Conservation (phyloP, 1,140 invertebrate genomes). For the Sarcophaga bullata region DNA sequence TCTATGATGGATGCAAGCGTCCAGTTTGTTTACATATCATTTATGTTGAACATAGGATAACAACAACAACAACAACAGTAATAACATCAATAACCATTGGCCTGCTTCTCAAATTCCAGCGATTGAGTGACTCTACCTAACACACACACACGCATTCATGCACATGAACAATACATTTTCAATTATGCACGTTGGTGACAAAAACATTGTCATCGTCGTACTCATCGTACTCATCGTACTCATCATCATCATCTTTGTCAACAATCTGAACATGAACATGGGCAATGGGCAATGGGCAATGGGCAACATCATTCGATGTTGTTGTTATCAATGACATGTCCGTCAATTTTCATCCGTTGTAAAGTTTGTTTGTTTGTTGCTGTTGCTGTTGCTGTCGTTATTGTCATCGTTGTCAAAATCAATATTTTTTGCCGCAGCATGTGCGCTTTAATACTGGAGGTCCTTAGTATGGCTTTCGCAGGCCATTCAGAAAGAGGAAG, state of each 20-base stretch:
- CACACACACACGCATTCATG: not conserved
- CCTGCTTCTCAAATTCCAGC: not conserved
- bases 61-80: not conserved
- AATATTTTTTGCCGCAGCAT: not conserved
- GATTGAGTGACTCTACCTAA: not conserved
- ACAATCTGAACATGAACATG: not conserved
- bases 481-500: too few species aligned
- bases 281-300: not conserved
- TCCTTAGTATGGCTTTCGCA: not conserved
- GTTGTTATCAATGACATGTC: not conserved
- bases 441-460: not conserved
- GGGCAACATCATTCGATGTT: not conserved
- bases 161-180: not conserved
- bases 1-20: not conserved
- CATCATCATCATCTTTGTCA: slow-evolving; percentile 6
- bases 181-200: slow-evolving; percentile 18
- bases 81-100: not conserved
- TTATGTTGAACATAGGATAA: not conserved
- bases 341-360: slow-evolving; percentile 20
- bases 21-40: slow-evolving; percentile 4
- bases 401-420: slow-evolving; percentile 5
- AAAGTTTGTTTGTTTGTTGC: not conserved
- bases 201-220: not conserved
- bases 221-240: not conserved
- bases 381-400: too few species aligned